Evolutionary conservation across 1,140 invertebrate species (phyloP).

Genomic region (Druon quercuslanigerum): DNA sequence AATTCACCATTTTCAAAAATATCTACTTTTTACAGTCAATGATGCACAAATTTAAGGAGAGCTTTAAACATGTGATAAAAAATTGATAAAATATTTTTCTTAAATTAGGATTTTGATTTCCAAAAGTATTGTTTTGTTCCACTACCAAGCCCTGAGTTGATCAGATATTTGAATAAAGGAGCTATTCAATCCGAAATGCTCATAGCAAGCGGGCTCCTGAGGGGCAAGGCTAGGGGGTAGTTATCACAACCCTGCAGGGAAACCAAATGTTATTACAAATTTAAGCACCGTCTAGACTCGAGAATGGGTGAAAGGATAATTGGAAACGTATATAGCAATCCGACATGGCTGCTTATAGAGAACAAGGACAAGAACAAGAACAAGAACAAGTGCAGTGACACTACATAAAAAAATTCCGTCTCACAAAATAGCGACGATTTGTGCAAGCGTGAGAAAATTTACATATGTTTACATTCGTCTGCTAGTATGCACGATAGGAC

Average conservation of each 20-base stretch:
- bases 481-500: slow-evolving; percentile 11
- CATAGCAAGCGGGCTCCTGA: not conserved
- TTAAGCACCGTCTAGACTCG: slow-evolving; percentile 34
- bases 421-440: slow-evolving; percentile 1
- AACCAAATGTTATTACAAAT: slow-evolving; percentile 32
- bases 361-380: not conserved
- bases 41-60: too few species aligned
- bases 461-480: slow-evolving; percentile 23
- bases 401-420: not conserved
- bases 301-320: slow-evolving; percentile 31
- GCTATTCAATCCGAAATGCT: too few species aligned
- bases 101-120: too few species aligned
- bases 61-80: too few species aligned
- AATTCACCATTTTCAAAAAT: too few species aligned
- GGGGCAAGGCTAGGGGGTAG: not conserved
- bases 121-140: too few species aligned
- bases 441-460: slow-evolving; percentile 4
- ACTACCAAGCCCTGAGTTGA: too few species aligned
- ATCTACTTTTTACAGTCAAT: too few species aligned
- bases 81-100: too few species aligned
- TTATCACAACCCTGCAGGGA: slow-evolving; percentile 3
- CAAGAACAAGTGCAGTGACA: not conserved
- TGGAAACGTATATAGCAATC: slow-evolving; percentile 31
- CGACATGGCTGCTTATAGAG: slow-evolving; percentile 1
- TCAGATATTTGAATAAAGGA: too few species aligned